phyloP scores from a whole-genome alignment of 2,113 vertebrate genomes.

The Eptesicus fuscus region DNA sequence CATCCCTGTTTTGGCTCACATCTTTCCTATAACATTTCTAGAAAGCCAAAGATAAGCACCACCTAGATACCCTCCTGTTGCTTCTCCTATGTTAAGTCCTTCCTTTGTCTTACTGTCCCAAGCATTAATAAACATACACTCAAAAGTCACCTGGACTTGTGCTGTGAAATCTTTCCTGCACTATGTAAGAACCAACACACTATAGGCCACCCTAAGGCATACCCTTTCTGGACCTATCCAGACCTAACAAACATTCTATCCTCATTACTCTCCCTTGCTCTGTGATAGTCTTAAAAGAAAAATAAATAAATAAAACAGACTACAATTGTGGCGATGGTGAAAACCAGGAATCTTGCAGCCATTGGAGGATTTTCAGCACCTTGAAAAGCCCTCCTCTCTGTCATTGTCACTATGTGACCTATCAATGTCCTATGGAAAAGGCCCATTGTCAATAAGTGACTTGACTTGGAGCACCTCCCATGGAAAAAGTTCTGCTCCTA shows the following conservation, averaged over 20 bases:
- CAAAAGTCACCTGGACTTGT: too few relatives aligned
- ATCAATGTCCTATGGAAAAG: not conserved
- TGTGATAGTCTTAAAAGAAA: not conserved
- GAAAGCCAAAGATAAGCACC: too few relatives aligned
- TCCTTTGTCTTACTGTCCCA: too few relatives aligned
- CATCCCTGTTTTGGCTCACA: too few relatives aligned
- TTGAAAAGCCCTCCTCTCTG: not conserved
- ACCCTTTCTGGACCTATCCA: too few relatives aligned
- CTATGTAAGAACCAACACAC: too few relatives aligned
- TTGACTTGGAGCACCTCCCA: not conserved
- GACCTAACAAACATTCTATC: not conserved
- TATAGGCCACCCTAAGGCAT: too few relatives aligned
- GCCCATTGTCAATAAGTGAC: not conserved
- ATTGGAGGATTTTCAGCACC: not conserved
- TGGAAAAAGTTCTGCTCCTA: not conserved
- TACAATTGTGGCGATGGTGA: not conserved
- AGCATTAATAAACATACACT: too few relatives aligned
- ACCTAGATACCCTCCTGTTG: too few relatives aligned
- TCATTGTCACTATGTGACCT: not conserved
- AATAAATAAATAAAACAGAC: not conserved
- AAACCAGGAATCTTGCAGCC: not conserved
- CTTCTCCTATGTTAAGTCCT: too few relatives aligned
- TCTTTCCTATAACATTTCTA: too few relatives aligned
- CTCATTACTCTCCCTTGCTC: not conserved
- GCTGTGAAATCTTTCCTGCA: too few relatives aligned